Evolutionary conservation across 2,113 vertebrate genomes (phyloP), one percentile per base, ranked within the genome.

Genomic region (Ammodytes marinus): DNA sequence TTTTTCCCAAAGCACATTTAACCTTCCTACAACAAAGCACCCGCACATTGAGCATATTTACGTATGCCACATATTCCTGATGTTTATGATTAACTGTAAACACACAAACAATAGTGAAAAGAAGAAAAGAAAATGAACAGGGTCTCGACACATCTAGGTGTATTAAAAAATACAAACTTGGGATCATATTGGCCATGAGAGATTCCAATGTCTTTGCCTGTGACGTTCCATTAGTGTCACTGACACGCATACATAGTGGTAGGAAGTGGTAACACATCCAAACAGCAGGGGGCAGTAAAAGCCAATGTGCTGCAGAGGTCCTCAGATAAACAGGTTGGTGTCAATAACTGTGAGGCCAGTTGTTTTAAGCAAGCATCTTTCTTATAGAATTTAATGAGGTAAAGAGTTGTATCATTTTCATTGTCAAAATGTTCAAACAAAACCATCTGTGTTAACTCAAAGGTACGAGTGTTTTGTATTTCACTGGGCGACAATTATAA

Each of bases 201-300:
- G 17, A 46, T 4, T n/a, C 5, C 4, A 7, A n/a, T 47, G 35
- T 35, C 5, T 27, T 65, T 42, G 4, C 15, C 35, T 49, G 3
- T 70, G 40, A 46, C 1, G 15, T 42, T 40, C 35, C 5, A 70
- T 60, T 15, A 46, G 10, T 40, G 15, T 39, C 37, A 64, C 39
- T 82, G 52, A 61, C 14, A 37, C 14, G 19, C 9, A 40, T 49
- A 80, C 39, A 57, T 8, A 43, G 61, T 40, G 15, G 27, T 2
- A 67, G 40, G 13, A 35, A 12, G 39, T n/a, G 1, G 17, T 74
- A 60, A 6, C 46, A 68, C 43, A 77, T 69, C n/a, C 39, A 2
- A 76, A 79, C 94, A 92, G 86, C 86, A 94, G 94, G 86, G 89
- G 94, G 92, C 91, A 92, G 85, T 82, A 86, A 80, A 72, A 69